A percentile compares a stretch with the other conserved stretches of the same genome.
phyloP scores from a whole-genome alignment of 2,113 vertebrate species.

The Triplophysa dalaica region DNA sequence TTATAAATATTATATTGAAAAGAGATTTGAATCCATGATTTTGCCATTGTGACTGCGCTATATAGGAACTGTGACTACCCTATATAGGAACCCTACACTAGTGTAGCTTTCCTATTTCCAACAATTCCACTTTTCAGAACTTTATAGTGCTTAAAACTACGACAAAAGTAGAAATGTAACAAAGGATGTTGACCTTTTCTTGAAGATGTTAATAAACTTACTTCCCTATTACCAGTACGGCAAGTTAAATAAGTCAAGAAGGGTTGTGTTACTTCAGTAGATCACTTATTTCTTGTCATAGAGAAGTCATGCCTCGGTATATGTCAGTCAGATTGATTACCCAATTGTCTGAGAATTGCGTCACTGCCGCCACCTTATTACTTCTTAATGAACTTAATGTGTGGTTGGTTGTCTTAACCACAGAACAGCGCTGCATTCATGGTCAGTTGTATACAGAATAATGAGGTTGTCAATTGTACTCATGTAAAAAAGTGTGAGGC shows the following conservation, averaged over 20 bases:
- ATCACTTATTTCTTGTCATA: neutral
- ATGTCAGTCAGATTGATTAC: slow-evolving; percentile 15
- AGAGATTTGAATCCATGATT: no score
- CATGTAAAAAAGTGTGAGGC: neutral
- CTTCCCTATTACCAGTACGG: neutral
- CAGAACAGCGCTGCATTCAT: neutral
- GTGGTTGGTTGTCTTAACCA: slow-evolving; percentile 3
- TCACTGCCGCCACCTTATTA: neutral
- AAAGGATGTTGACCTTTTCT: neutral
- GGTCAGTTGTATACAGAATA: neutral
- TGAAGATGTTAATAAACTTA: slow-evolving; percentile 6
- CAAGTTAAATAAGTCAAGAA: neutral
- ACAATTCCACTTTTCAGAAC: neutral
- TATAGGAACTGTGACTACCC: no score
- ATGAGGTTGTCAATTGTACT: neutral
- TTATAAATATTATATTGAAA: no score
- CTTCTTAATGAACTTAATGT: neutral
- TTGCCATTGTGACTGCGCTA: no score
- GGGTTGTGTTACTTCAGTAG: slow-evolving; percentile 24
- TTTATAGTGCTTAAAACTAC: neutral
- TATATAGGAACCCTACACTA: no score
- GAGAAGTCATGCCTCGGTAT: neutral
- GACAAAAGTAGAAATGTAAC: neutral
- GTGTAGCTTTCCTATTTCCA: no score
- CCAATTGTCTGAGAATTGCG: neutral